These are phyloP conservation scores for Falco concolor DNA, from an alignment of 2,797 vertebrate species.

Conservation along the genomic window DNA sequence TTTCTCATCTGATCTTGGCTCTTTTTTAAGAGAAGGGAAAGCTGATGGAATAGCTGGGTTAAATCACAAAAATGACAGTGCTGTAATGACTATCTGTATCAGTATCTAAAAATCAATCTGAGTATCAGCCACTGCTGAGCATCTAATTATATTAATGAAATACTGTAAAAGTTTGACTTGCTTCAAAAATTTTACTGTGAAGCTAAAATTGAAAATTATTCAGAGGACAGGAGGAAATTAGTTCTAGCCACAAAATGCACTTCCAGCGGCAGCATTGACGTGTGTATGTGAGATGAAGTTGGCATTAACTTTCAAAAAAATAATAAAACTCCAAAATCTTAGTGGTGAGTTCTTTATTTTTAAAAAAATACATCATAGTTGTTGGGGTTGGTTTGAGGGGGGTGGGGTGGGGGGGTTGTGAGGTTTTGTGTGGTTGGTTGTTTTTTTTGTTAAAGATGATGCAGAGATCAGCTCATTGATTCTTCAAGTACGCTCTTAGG, in stretches of 20 bases:
- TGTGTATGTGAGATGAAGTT: neutral
- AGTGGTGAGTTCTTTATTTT: neutral
- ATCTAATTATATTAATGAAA: neutral
- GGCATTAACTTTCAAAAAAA: neutral
- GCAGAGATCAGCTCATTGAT: neutral
- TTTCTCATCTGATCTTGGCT: constrained; percentile 8
- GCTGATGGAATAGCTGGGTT: neutral
- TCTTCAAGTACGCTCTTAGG: neutral
- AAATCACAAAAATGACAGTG: neutral
- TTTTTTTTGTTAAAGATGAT: neutral
- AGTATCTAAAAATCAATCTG: neutral
- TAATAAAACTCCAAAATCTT: neutral
- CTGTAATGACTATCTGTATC: neutral
- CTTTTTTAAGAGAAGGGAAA: neutral
- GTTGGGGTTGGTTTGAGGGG: no score
- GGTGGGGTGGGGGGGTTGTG: fast-evolving
- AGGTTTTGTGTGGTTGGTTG: neutral
- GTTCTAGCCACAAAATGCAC: neutral
- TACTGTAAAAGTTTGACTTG: neutral
- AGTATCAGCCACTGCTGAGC: neutral
- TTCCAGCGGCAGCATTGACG: neutral
- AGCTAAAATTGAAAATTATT: neutral
- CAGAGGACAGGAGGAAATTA: neutral
- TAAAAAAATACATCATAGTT: neutral
- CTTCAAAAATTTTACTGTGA: neutral